Percentiles rank a stretch among this genome's conserved stretches.
phyloP scores from a whole-genome alignment of 2,888 invertebrate genomes.

The Nezara viridula region DNA sequence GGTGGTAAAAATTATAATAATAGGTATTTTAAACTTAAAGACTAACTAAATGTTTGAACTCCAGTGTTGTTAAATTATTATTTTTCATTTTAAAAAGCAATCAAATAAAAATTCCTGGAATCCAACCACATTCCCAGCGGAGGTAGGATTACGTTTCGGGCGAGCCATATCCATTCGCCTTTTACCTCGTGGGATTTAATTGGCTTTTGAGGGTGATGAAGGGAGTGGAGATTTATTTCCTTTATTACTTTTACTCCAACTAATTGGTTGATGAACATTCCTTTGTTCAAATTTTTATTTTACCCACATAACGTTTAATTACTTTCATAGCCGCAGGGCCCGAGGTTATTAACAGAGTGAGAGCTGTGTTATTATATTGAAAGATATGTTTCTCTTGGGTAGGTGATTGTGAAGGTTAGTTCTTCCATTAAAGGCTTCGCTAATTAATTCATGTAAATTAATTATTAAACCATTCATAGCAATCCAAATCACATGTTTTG shows the following conservation, averaged over 20 bases:
- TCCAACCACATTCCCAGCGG: neutral
- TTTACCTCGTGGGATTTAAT: slow-evolving; percentile 7
- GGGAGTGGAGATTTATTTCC: neutral
- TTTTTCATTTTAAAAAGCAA: neutral
- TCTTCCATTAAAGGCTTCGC: too few relatives aligned
- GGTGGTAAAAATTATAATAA: too few relatives aligned
- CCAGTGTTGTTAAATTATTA: neutral
- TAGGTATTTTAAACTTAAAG: too few relatives aligned
- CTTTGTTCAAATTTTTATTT: slow-evolving; percentile 7
- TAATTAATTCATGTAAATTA: too few relatives aligned
- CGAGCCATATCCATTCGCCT: neutral
- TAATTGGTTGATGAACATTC: neutral
- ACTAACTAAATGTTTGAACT: neutral
- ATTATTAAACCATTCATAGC: too few relatives aligned
- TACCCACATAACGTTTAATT: slow-evolving; percentile 10
- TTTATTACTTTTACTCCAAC: neutral
- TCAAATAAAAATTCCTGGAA: neutral
- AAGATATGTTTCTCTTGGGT: neutral
- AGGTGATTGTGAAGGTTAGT: neutral
- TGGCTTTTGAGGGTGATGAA: slow-evolving; percentile 5
- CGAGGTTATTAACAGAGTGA: neutral
- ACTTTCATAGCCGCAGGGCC: neutral
- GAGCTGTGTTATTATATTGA: neutral
- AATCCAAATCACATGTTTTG: too few relatives aligned
- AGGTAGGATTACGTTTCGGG: neutral